Evolutionary conservation across 1,140 invertebrate genomes (phyloP).

Genomic region (Hermetia illucens): DNA sequence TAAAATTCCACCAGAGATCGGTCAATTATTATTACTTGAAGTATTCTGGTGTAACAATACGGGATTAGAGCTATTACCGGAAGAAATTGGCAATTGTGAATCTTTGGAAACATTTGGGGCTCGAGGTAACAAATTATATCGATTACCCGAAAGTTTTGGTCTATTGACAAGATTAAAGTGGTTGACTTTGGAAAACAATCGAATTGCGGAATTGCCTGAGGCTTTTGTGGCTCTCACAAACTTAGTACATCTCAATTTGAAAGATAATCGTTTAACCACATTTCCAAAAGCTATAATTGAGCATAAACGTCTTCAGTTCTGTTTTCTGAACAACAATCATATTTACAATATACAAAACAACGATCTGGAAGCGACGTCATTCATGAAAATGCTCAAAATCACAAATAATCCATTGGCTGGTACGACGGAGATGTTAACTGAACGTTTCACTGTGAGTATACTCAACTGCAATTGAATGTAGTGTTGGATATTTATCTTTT

Average conservation of each 20-base stretch:
- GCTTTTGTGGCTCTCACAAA: slow-evolving; percentile 33
- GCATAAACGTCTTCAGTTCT: slow-evolving; percentile 35
- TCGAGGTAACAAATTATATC: slow-evolving; percentile 40
- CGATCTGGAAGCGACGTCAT: slow-evolving; percentile 24
- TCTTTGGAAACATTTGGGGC: slow-evolving; percentile 57
- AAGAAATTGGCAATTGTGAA: slow-evolving; percentile 50
- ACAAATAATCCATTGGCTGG: slow-evolving; percentile 34
- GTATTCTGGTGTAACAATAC: slow-evolving; percentile 55
- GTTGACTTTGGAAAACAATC: slow-evolving; percentile 42
- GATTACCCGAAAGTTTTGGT: slow-evolving; percentile 36
- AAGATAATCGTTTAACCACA: slow-evolving; percentile 34
- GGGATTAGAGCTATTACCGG: slow-evolving; percentile 39
- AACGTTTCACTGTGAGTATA: slow-evolving; percentile 11
- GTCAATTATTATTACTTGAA: slow-evolving; percentile 55
- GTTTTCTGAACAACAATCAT: slow-evolving; percentile 39
- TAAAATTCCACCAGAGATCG: slow-evolving; percentile 50
- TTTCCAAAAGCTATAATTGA: slow-evolving; percentile 34
- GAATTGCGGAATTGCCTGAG: slow-evolving; percentile 34
- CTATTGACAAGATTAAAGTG: slow-evolving; percentile 38
- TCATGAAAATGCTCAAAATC: slow-evolving; percentile 35
- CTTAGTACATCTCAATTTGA: slow-evolving; percentile 41
- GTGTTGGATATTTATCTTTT: not conserved
- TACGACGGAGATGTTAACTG: not conserved
- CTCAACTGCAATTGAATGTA: not conserved
- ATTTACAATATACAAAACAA: slow-evolving; percentile 18